Base-by-base conservation (phyloP, 1,140 invertebrate species). In the Gonioctena quinquepunctata region DNA sequence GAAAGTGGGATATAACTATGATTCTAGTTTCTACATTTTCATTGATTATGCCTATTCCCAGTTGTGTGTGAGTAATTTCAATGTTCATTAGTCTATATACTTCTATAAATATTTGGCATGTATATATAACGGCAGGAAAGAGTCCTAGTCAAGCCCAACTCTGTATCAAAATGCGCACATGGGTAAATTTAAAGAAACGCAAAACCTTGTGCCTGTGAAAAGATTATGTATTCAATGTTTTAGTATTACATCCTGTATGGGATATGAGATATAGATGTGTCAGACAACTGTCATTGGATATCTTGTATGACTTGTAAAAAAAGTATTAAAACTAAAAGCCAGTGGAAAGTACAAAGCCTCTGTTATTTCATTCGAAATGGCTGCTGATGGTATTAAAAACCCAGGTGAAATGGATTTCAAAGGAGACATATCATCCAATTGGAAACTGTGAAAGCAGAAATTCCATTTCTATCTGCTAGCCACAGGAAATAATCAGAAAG, bases 31-130 rank as follows among this genome's bases (percentile, higher is more conserved):
- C 8, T 69, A 22, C 13, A 50, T 78, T 26, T 23, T 65, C 13
- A 54, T 63, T 13, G 49, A 71, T 27, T 62, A 33, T 18, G 48
- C 56, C 11, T 76, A 74, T 64, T 65, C 77, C 0, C 65, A 77
- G 63, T 61, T 80, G 64, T 80, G 78, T 68, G 78, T 80, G 66
- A 72, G 70, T 67, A n/a, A n/a, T n/a, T n/a, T n/a, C n/a, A n/a
- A n/a, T n/a, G n/a, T n/a, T n/a, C n/a, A n/a, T n/a, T n/a, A n/a
- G 1, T 52, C 27, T 42, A 18, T 21, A 23, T 22, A 11, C 26
- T 54, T 66, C 33, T 42, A 42, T 42, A 42, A 3, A 1, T 42
- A 1, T 42, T 42, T 42, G 33, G 33, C 1, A 4, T 3, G 16
- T 42, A 42, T 3, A 42, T 11, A n/a, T 42, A 11, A 42, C 16